Conservation (phyloP, 1,140 invertebrate genomes). For the Penaeus chinensis region DNA sequence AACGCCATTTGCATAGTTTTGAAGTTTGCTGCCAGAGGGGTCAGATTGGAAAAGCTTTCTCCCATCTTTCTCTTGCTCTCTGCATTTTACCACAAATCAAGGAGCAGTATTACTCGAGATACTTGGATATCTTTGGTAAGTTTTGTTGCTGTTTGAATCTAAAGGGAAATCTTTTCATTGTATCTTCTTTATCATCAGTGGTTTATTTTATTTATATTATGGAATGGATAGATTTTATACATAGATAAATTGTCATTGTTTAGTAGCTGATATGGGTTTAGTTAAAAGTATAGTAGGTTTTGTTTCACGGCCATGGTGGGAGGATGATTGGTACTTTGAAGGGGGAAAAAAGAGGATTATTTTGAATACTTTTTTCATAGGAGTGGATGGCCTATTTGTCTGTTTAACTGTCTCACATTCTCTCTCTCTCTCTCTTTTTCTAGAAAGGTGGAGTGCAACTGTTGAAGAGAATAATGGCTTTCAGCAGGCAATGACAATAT, state of each 20-base stretch:
- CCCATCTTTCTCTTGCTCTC: conserved; percentile 45
- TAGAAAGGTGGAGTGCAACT: conserved; percentile 46
- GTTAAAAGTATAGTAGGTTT: no score
- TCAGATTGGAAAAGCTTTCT: conserved; percentile 38
- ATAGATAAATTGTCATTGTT: no score
- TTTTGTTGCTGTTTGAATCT: neutral
- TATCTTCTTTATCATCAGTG: neutral
- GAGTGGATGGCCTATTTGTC: neutral
- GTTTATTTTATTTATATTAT: neutral
- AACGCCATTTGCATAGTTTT: conserved; percentile 30
- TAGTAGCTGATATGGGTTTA: no score
- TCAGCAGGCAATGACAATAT: conserved; percentile 38
- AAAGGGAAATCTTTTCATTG: neutral
- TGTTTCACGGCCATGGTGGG: no score
- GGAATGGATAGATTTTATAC: no score
- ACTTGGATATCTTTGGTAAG: conserved; percentile 49
- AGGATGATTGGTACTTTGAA: no score
- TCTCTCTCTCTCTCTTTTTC: neutral
- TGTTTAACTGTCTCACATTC: neutral
- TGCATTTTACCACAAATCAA: conserved; percentile 35
- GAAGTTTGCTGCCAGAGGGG: conserved; percentile 30
- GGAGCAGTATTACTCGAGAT: conserved; percentile 34
- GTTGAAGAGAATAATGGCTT: conserved; percentile 46
- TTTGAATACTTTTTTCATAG: neutral
- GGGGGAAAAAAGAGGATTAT: neutral